Evolutionary conservation across 2,113 vertebrate genomes (phyloP).

Genomic region (Tretioscincus oriximinensis): DNA sequence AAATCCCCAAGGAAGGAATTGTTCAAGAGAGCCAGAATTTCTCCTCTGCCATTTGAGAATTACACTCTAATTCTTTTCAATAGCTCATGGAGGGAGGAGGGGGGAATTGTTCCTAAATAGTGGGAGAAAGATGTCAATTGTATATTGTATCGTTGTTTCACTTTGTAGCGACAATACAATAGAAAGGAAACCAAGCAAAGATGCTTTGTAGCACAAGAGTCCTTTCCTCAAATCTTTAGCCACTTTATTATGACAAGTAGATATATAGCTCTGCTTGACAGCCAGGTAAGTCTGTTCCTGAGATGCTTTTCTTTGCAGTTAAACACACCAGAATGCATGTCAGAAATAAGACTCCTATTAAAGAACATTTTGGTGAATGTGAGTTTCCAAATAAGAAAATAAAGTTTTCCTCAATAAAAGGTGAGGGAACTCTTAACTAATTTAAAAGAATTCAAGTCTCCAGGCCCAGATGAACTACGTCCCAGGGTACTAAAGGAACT

Average conservation of each 20-base stretch:
- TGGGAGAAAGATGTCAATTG: background rate
- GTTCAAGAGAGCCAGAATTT: background rate
- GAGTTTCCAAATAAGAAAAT: too few relatives aligned
- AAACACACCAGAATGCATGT: background rate
- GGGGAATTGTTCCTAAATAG: background rate
- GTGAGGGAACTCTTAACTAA: too few relatives aligned
- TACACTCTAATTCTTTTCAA: background rate
- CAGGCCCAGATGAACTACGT: too few relatives aligned
- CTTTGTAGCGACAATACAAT: background rate
- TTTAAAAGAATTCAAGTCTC: too few relatives aligned
- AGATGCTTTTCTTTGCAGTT: background rate
- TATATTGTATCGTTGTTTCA: background rate
- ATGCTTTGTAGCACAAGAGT: background rate
- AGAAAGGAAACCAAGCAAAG: background rate
- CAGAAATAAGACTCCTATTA: background rate
- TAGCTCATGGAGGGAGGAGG: background rate
- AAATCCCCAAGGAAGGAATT: background rate
- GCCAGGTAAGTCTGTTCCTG: background rate
- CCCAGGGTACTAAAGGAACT: too few relatives aligned
- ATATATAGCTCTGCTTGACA: background rate
- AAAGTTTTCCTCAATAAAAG: too few relatives aligned
- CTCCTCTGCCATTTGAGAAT: background rate
- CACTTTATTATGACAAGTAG: background rate
- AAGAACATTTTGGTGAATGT: slow-evolving; percentile 17
- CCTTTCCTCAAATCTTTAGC: background rate